Percentiles rank a stretch among this genome's conserved stretches.
phyloP scores from a whole-genome alignment of 2,113 vertebrate genomes.

The Heterocephalus glaber region DNA sequence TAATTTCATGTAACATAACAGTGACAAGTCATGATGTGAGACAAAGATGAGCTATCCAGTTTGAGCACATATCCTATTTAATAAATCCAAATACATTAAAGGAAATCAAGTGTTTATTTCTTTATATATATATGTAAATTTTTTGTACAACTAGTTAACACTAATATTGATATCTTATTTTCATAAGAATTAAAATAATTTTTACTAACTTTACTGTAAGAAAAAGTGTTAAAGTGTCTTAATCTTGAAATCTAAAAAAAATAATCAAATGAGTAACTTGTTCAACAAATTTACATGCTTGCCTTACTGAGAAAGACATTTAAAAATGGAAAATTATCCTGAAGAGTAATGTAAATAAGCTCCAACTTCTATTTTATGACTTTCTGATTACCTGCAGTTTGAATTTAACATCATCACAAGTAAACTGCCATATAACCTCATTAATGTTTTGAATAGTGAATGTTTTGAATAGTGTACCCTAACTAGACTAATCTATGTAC shows the following conservation, averaged over 20 bases:
- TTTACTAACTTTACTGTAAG: background rate
- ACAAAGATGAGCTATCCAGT: background rate
- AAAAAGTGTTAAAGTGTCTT: background rate
- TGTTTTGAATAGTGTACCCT: background rate
- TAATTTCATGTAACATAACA: conserved; percentile 5
- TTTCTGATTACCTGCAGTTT: conserved; percentile 15
- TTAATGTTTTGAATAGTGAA: background rate
- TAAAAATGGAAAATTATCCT: conserved; percentile 43
- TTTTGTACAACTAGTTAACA: background rate
- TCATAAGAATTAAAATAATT: conserved; percentile 40
- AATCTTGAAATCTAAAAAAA: conserved; percentile 43
- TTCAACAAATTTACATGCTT: conserved; percentile 17
- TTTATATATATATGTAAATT: background rate
- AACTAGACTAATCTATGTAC: background rate
- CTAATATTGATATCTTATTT: background rate
- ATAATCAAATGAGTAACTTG: conserved; percentile 38
- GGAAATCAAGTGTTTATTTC: conserved; percentile 38
- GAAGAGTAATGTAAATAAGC: background rate
- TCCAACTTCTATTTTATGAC: conserved; percentile 32
- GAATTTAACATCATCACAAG: conserved; percentile 17
- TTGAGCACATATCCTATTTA: background rate
- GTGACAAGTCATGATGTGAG: background rate
- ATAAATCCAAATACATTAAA: conserved; percentile 50
- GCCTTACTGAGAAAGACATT: conserved; percentile 34
- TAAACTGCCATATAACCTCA: conserved; percentile 9